Conservation (phyloP, 2,113 vertebrate species). For the Pseudorectes ferrugineus region DNA sequence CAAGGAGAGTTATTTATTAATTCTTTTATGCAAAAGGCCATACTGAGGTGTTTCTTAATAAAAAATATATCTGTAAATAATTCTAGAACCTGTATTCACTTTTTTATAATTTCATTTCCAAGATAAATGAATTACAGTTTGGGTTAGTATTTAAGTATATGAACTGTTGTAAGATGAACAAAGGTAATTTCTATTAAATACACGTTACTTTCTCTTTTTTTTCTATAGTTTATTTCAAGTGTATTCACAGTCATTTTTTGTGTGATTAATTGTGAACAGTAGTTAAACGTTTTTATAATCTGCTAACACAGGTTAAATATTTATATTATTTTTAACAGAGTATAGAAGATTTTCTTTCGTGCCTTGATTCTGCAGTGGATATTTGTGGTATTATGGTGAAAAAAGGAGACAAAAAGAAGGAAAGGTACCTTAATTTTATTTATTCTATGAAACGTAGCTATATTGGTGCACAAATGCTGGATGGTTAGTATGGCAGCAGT, state of each 20-base stretch:
- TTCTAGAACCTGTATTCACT: background rate
- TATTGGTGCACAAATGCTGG: background rate
- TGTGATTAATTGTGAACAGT: background rate
- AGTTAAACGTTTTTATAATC: background rate
- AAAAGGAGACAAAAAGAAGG: constrained; percentile 93
- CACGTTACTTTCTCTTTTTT: background rate
- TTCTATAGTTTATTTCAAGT: background rate
- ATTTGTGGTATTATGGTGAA: constrained; percentile 91
- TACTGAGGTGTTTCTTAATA: background rate
- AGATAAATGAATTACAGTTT: background rate
- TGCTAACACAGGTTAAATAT: background rate
- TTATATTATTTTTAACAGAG: constrained; percentile 65
- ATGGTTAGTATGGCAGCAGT: background rate
- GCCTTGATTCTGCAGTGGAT: constrained; percentile 83
- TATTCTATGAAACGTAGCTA: background rate
- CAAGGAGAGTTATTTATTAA: background rate
- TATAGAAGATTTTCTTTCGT: constrained; percentile 88
- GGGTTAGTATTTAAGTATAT: background rate
- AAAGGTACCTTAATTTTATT: constrained; percentile 77
- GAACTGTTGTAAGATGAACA: background rate
- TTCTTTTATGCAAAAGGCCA: background rate
- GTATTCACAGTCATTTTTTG: background rate
- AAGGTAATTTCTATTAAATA: background rate
- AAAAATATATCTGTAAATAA: background rate
- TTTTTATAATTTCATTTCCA: background rate